Base-by-base conservation (phyloP, 30 jellyfish, hydroid and myxozoan genomes). In the Aurelia coerulea region DNA sequence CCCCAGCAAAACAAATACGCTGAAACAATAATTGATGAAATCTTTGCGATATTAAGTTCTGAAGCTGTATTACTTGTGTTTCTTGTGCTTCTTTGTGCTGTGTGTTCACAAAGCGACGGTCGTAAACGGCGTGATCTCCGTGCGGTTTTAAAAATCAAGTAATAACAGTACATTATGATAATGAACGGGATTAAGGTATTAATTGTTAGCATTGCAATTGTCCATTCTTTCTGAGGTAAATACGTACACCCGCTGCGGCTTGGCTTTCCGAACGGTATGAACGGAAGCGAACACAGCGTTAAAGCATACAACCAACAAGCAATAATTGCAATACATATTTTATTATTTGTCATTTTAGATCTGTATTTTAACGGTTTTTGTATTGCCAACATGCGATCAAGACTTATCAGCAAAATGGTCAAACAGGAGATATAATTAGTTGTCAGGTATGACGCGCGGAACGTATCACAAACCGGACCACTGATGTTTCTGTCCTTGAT, bases 1-100 rank as follows among this genome's bases (percentile, higher is more conserved):
- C 97, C 95, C 98, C 98, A 93, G 59, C 96, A 93, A 19, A 93
- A 17, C 3, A 67, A 93, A 59, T 82, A 93, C 5, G 94, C 83
- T 6, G 72, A 37, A 52, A 78, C 87, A n/a, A 93, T 68, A 16
- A 83, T 19, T 0, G 76, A 34, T 12, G 98, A 89, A 32, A 84
- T 59, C 83, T 88, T 77, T 19, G 98, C 95, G 65, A 76, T 53
- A 12, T 39, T 64, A 10, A 85, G 15, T 58, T 85, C 89, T 23
- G 80, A 52, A 17, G 68, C 88, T 19, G 56, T 46, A 37, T 32
- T 23, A 10, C 18, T 34, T 54, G 68, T 11, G 19, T 15, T 66
- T 32, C 75, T 65, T 3, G 52, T 69, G 39, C 15, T 14, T 3
- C 53, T 41, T 17, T 41, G 41, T 7, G 35, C 0, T 9, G 56